These are phyloP conservation scores for Lottia gigantea DNA, from an alignment of 2,888 invertebrate genomes.

Conservation along the genomic window DNA sequence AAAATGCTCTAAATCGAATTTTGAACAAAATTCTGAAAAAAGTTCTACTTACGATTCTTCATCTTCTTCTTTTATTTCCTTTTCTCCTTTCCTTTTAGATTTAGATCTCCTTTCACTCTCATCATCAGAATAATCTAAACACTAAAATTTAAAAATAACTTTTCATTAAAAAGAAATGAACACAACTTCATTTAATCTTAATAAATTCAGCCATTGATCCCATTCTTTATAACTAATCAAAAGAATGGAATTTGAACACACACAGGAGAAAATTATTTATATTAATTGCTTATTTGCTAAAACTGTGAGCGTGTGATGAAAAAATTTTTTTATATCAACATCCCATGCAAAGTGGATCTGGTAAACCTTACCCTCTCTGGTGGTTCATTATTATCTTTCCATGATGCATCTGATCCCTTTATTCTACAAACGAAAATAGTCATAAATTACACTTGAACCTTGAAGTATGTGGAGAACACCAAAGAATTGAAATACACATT, in stretches of 20 bases:
- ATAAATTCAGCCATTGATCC: too few species aligned
- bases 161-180: constrained; percentile 4
- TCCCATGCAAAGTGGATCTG: background rate
- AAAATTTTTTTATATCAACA: too few species aligned
- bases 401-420: constrained; percentile 89
- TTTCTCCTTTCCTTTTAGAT: constrained; percentile 35
- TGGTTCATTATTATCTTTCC: constrained; percentile 84
- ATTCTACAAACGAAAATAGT: constrained; percentile 72
- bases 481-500: too few species aligned
- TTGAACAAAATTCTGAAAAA: too few species aligned
- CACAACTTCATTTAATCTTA: background rate
- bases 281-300: too few species aligned
- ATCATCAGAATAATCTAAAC: constrained; percentile 87
- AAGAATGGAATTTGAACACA: too few species aligned
- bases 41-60: background rate
- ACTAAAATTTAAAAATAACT: constrained; percentile 48
- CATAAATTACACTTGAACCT: background rate
- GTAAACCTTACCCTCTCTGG: constrained; percentile 72
- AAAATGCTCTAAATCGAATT: too few species aligned
- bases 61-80: constrained; percentile 23
- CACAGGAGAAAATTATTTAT: too few species aligned
- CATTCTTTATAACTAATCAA: too few species aligned
- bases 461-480: too few species aligned
- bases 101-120: constrained; percentile 78
- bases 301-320: too few species aligned